Base-by-base conservation (phyloP, 2,113 vertebrate genomes). In the Hyla sarda region DNA sequence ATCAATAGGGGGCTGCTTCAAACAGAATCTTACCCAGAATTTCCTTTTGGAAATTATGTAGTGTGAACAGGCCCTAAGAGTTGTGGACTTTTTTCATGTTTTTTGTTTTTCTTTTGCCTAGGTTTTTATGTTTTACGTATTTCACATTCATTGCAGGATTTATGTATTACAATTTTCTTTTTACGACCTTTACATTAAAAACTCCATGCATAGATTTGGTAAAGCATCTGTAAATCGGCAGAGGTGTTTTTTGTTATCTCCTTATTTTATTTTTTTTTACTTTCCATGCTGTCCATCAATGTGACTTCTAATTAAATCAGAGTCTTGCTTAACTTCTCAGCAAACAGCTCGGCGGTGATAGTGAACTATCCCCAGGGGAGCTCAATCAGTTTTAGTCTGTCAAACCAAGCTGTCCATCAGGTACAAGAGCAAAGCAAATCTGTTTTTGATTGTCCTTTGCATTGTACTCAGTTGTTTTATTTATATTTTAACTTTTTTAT, bases 251-350 rank as follows among this genome's bases (percentile, higher is more conserved):
- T 83, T 69, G 54, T 41, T 74, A 5, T 58, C 25, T 83, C 50
- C 54, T 41, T 74, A 3, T 11, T 30, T 21, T 72, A 34, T 21
- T 47, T 62, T 73, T 83, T 54, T 25, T 74, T 41, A 37, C 23
- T 37, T 74, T 84, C 56, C 52, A 47, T 58, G 50, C 37, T 73
- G 84, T 73, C 84, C 62, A 12, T 86, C 84, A 86, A 9, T 73
- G 84, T 81, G 76, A 81, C 84, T 80, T 86, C 65, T 86, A 86
- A 86, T 86, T 86, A 80, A 86, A 86, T 86, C 76, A 58, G 76
- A 86, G 84, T 81, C 65, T 86, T 81, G 84, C 65, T 81, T 80
- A 81, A 81, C 76, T 73, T 86, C 65, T 32, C 76, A 32, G 84
- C 75, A 85, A 85, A 79, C 75, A 85, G 75, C 60, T 85, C 62